These are phyloP conservation scores for Julus scandinavius DNA, from an alignment of 2,888 invertebrate species.

Conservation along the genomic window DNA sequence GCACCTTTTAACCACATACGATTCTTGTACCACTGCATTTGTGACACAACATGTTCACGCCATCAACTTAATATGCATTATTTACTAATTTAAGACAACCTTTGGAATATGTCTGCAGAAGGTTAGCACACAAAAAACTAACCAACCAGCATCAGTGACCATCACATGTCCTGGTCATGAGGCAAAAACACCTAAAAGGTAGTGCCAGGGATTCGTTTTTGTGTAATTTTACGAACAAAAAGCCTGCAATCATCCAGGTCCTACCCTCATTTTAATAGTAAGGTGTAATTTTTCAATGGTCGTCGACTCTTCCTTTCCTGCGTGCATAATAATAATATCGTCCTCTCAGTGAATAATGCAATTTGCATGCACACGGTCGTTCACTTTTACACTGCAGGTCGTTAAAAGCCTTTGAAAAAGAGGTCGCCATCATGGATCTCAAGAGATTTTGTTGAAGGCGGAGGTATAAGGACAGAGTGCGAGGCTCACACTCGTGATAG, in stretches of 20 bases:
- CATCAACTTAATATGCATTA: too few species aligned
- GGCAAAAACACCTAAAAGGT: not conserved
- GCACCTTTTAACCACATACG: too few species aligned
- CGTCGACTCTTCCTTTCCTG: not conserved
- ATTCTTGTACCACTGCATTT: too few species aligned
- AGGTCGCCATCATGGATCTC: not conserved
- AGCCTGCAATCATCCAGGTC: not conserved
- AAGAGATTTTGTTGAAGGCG: not conserved
- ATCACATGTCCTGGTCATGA: too few species aligned
- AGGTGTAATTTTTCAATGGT: not conserved
- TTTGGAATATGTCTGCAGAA: too few species aligned
- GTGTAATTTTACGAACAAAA: not conserved
- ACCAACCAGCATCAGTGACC: too few species aligned
- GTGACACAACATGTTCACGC: too few species aligned
- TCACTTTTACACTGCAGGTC: not conserved
- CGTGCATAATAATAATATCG: not conserved
- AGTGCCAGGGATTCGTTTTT: not conserved
- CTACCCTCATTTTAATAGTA: not conserved
- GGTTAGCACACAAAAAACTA: too few species aligned
- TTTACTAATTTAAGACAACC: too few species aligned
- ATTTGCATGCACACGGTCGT: not conserved
- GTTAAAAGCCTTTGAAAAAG: not conserved
- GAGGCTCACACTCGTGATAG: not conserved
- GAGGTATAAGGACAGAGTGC: not conserved
- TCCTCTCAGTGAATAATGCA: not conserved